Evolutionary conservation across 2,113 vertebrate genomes (phyloP), one percentile per base, ranked within the genome.

Genomic region (Dascyllus trimaculatus): DNA sequence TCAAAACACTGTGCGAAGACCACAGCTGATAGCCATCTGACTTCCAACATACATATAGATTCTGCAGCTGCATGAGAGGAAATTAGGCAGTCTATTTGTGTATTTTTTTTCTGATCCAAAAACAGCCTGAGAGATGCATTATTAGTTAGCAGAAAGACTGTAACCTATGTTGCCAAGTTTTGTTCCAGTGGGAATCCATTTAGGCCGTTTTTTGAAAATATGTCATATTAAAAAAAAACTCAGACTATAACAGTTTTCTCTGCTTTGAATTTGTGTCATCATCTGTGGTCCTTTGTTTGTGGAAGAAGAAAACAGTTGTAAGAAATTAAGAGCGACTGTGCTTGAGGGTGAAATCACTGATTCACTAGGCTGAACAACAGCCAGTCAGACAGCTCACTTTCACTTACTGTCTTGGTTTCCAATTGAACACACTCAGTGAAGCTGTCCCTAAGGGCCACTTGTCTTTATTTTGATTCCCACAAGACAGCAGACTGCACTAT

Each of bases 381-480:
- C 40, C 40, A 43, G 14, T 43, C 40, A 43, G 40, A 29, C 21
- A 11, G 71, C 57, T 73, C 11, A 35, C 5, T n/a, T 74, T 40
- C 21, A 40, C 64, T 60, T 54, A n/a, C 57, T 22, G 18, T 26
- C 62, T 26, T 10, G 4, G 4, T 25, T 74, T 17, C 9, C 29
- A 53, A 24, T 63, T 45, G 24, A 38, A 26, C 49, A 8, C 4
- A 22, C 60, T 38, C 24, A 32, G 10, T 45, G 21, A 35, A 61
- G 66, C 51, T 49, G 32, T 38, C 4, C 19, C 22, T 53, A 62
- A 71, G 24, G n/a, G 15, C 32, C 56, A 48, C 58, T 63, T 63
- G 11, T 82, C 61, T 63, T 86, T 6, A 45, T 57, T 52, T 75
- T 9, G 6, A 61, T 61, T 77, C 63, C 54, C 25, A 24, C 17